phyloP scores from a whole-genome alignment of 2,113 vertebrate species.

The Cyanocitta stelleri region DNA sequence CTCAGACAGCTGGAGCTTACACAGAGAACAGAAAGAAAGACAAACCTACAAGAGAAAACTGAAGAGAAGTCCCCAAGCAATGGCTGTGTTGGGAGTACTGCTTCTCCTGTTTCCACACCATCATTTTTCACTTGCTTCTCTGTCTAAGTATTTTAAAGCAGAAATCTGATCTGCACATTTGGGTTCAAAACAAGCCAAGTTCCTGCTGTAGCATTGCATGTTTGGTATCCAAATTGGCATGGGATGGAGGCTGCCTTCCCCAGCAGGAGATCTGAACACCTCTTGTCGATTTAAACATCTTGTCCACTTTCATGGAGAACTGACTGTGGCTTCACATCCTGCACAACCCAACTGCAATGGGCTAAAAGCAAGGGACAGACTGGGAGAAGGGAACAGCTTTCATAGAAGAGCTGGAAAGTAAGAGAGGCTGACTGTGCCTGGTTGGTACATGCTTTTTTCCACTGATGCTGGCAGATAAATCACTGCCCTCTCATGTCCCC shows the following conservation, averaged over 20 bases:
- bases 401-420: not conserved
- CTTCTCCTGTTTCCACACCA: not conserved
- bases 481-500: not conserved
- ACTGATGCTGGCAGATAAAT: conserved; percentile 14
- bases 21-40: not conserved
- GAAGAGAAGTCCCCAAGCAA: not conserved
- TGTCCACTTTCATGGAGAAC: not conserved
- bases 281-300: not conserved
- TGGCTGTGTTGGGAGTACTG: not conserved
- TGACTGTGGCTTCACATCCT: not conserved
- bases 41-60: not conserved
- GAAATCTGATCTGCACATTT: conserved; percentile 15
- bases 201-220: not conserved
- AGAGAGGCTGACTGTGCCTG: not conserved
- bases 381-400: not conserved
- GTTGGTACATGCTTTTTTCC: not conserved
- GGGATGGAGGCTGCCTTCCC: conserved; percentile 11
- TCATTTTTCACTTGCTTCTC: not conserved
- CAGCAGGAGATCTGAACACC: not conserved
- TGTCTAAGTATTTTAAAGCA: not conserved
- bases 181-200: not conserved
- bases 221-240: not conserved
- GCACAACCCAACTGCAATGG: not conserved
- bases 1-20: conserved; percentile 24
- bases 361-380: not conserved